Conservation (phyloP, 2,113 vertebrate genomes). For the Neotragus pygmaeus region DNA sequence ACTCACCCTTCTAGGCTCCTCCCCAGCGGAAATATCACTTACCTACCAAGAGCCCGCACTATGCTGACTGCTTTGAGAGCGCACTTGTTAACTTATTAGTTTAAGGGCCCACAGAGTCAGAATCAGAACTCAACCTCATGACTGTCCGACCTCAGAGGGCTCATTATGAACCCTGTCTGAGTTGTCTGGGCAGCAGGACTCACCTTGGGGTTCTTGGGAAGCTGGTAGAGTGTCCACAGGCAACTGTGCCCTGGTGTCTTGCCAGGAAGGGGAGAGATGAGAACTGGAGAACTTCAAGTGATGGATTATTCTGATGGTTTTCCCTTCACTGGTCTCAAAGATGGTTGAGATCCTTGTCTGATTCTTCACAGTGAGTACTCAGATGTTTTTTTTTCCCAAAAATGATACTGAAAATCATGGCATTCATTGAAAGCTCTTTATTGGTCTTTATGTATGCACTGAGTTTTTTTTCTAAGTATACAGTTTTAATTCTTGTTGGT, state of each 20-base stretch:
- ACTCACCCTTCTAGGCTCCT: neutral
- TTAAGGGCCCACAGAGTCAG: neutral
- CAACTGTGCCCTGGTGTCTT: neutral
- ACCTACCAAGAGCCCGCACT: neutral
- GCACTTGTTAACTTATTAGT: neutral
- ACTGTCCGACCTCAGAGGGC: neutral
- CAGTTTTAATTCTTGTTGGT: neutral
- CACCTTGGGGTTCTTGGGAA: neutral
- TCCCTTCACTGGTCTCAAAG: neutral
- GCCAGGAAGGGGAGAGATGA: neutral
- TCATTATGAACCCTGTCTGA: neutral
- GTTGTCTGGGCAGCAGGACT: neutral
- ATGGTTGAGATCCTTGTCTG: neutral
- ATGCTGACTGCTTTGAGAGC: neutral
- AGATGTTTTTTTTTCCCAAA: neutral
- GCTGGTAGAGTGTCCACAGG: neutral
- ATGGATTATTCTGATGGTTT: neutral
- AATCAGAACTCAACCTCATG: neutral
- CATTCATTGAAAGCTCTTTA: neutral
- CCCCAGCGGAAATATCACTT: neutral
- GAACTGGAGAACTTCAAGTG: neutral
- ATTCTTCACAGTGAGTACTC: neutral
- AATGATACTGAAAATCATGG: neutral
- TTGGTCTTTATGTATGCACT: neutral
- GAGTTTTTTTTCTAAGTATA: slow-evolving; percentile 3